These are phyloP conservation scores for Pelecanus crispus DNA, from an alignment of 2,113 vertebrate species.

Conservation along the genomic window DNA sequence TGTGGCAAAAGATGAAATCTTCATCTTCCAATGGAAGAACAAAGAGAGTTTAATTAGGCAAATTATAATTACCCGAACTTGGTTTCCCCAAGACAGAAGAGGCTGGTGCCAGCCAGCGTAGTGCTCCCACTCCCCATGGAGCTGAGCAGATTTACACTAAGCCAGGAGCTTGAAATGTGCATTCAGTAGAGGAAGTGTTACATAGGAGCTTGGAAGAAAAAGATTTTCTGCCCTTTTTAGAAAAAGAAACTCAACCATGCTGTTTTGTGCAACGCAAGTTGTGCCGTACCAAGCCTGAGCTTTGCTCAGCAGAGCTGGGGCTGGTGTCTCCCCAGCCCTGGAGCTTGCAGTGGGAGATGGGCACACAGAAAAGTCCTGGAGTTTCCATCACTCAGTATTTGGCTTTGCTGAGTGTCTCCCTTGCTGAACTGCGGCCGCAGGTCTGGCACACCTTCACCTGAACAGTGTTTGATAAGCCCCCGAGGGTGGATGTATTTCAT, in stretches of 20 bases:
- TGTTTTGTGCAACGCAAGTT: neutral
- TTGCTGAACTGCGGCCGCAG: neutral
- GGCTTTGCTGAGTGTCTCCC: neutral
- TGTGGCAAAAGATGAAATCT: neutral
- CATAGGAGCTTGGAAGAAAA: neutral
- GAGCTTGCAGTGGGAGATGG: neutral
- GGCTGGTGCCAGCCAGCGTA: neutral
- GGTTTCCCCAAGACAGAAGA: neutral
- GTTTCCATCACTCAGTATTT: neutral
- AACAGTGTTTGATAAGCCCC: neutral
- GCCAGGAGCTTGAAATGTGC: neutral
- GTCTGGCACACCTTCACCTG: constrained; percentile 1
- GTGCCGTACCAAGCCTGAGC: neutral
- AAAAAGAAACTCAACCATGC: neutral
- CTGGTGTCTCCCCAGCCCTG: neutral
- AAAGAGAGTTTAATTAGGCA: neutral
- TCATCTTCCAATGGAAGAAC: neutral
- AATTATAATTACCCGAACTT: neutral
- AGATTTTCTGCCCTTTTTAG: neutral
- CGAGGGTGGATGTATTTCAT: neutral
- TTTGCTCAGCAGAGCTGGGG: neutral
- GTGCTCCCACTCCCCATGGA: neutral
- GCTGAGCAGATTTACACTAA: neutral
- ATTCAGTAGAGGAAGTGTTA: neutral
- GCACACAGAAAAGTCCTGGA: neutral